Evolutionary conservation across 2,888 invertebrate genomes (phyloP), one percentile per base, ranked within the genome.

Genomic region (Linyphia triangularis): DNA sequence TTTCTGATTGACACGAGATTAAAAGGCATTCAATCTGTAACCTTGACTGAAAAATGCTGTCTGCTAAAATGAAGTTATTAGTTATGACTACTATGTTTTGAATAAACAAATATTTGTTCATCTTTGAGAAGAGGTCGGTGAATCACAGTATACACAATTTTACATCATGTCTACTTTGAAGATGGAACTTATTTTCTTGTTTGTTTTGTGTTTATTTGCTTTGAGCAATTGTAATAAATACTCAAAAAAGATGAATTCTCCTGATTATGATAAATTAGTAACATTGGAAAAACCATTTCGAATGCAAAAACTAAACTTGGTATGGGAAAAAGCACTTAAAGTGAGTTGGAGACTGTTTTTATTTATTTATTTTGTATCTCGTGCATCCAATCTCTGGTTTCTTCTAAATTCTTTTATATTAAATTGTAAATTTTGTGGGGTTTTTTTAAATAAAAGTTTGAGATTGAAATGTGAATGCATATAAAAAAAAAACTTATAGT

Each of bases 321-420:
- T 98, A 28, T 98, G 98, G 98, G 93, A 95, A 3, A 98, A 98
- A 94, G 98, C 98, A 13, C 95, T 96, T 93, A 95, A 96, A 93
- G 97, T 97, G 94, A 93, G 94, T 93, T 51, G 5, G n/a, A 51
- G n/a, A 51, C 13, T n/a, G n/a, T n/a, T n/a, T n/a, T n/a, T n/a
- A n/a, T n/a, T n/a, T n/a, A n/a, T n/a, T n/a, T n/a, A n/a, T n/a
- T n/a, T n/a, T n/a, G n/a, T n/a, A n/a, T n/a, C n/a, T n/a, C n/a
- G n/a, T n/a, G n/a, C n/a, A n/a, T n/a, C n/a, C n/a, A n/a, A n/a
- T n/a, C n/a, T n/a, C n/a, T n/a, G n/a, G n/a, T n/a, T n/a, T n/a
- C n/a, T n/a, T n/a, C n/a, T n/a, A n/a, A n/a, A n/a, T n/a, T n/a
- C n/a, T n/a, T n/a, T n/a, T n/a, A n/a, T n/a, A n/a, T n/a, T n/a